Evolutionary conservation across 1,140 invertebrate genomes (phyloP).

Genomic region (Vollenhovia emeryi): DNA sequence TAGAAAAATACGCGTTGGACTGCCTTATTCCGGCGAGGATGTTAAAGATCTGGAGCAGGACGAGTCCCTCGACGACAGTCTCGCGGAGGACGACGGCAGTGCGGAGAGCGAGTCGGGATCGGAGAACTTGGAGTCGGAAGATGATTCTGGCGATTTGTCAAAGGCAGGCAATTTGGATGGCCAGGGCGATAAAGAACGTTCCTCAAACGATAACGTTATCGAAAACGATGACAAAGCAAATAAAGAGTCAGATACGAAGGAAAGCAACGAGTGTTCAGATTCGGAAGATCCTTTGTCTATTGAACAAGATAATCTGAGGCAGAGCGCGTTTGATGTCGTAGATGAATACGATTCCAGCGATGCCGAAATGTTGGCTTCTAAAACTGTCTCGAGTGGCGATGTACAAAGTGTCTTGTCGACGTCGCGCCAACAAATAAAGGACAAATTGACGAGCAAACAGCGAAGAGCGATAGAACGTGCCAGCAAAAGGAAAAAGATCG

Average conservation of each 20-base stretch:
- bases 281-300: constrained; percentile 70
- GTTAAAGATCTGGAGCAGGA: constrained; percentile 78
- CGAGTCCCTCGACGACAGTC: not conserved
- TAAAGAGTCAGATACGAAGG: constrained; percentile 55
- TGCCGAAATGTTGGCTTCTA: constrained; percentile 79
- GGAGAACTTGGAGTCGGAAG: constrained; percentile 67
- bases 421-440: constrained; percentile 59
- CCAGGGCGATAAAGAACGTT: constrained; percentile 57
- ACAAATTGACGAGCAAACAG: constrained; percentile 90
- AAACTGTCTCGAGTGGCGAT: constrained; percentile 86
- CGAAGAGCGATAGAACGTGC: constrained; percentile 91
- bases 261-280: constrained; percentile 61
- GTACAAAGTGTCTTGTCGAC: constrained; percentile 87
- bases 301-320: constrained; percentile 80
- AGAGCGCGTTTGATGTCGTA: constrained; percentile 80
- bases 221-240: constrained; percentile 54
- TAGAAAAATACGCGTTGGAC: constrained; percentile 91
- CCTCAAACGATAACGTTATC: constrained; percentile 62
- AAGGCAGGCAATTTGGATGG: constrained; percentile 42
- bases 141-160: constrained; percentile 63
- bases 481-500: constrained; percentile 93
- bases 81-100: constrained; percentile 82
- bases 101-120: constrained; percentile 82
- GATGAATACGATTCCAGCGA: constrained; percentile 83
- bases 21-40: constrained; percentile 90